phyloP scores from a whole-genome alignment of 2,797 vertebrate species.

The Anniella stebbinsi region DNA sequence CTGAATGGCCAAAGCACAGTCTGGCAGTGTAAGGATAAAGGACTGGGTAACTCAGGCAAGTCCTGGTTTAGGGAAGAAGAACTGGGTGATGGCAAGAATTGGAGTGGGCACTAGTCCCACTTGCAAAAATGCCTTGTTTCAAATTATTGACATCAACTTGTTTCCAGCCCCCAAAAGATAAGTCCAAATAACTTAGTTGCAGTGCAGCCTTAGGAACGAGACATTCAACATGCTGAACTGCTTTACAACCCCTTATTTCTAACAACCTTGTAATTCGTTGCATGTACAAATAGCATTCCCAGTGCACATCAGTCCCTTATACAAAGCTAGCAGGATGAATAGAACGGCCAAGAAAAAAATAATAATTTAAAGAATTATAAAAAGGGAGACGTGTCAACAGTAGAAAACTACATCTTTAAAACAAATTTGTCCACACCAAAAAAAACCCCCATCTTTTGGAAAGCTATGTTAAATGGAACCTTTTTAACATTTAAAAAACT shows the following conservation, averaged over 20 bases:
- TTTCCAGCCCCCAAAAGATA: background rate
- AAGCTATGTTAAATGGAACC: background rate
- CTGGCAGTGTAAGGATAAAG: background rate
- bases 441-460: background rate
- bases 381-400: background rate
- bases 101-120: background rate
- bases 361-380: background rate
- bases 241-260: background rate
- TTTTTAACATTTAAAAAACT: background rate
- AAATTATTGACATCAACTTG: background rate
- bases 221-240: background rate
- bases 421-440: background rate
- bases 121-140: background rate
- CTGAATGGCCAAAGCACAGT: background rate
- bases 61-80: background rate
- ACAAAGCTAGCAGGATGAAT: background rate
- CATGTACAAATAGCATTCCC: background rate
- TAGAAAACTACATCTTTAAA: slow-evolving; percentile 1
- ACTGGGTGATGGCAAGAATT: background rate
- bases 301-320: background rate
- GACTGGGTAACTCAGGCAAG: background rate
- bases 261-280: slow-evolving; percentile 7
- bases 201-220: too few species aligned
- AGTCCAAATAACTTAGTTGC: background rate
- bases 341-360: background rate